Evolutionary conservation across 2,888 invertebrate genomes (phyloP).

Genomic region (Tromatobia lineatoria): DNA sequence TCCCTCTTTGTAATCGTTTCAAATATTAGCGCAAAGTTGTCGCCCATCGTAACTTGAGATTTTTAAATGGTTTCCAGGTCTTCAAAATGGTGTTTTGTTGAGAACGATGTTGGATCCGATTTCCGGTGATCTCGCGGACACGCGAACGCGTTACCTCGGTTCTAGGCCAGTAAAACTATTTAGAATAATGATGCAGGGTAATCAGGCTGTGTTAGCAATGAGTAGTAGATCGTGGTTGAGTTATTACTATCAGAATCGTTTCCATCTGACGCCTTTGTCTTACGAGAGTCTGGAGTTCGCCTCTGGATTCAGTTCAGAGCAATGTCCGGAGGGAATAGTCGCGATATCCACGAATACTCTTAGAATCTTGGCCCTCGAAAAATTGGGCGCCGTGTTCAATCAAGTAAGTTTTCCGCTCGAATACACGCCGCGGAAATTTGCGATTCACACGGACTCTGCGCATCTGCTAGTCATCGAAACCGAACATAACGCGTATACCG

Average conservation of each 20-base stretch:
- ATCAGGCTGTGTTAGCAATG: slow-evolving; percentile 98
- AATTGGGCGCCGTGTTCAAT: slow-evolving; percentile 99
- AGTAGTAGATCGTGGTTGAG: slow-evolving; percentile 99
- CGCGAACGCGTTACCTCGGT: slow-evolving; percentile 98
- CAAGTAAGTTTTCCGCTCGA: slow-evolving; percentile 97
- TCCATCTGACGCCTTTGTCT: slow-evolving; percentile 97
- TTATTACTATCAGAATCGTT: slow-evolving; percentile 98
- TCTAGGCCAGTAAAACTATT: slow-evolving; percentile 98
- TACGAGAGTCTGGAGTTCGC: slow-evolving; percentile 99
- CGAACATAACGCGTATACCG: slow-evolving; percentile 99
- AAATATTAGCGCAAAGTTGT: too few relatives aligned
- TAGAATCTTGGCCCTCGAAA: slow-evolving; percentile 98
- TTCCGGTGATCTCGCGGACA: slow-evolving; percentile 98
- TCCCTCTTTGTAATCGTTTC: too few relatives aligned
- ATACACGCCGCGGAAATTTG: slow-evolving; percentile 98
- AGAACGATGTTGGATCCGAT: slow-evolving; percentile 98
- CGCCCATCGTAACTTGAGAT: too few relatives aligned
- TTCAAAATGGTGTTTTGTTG: slow-evolving; percentile 98
- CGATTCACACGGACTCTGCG: slow-evolving; percentile 96
- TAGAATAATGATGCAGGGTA: slow-evolving; percentile 97
- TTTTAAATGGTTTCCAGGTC: slow-evolving; percentile 84
- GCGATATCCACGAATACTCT: slow-evolving; percentile 99
- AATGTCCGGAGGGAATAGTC: slow-evolving; percentile 99
- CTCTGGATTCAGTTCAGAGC: slow-evolving; percentile 98
- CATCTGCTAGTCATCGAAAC: slow-evolving; percentile 97